Percentiles rank a stretch among this genome's conserved stretches.
Evolutionary conservation across 2,797 vertebrate species (phyloP).

Genomic region (Borostomias antarcticus): DNA sequence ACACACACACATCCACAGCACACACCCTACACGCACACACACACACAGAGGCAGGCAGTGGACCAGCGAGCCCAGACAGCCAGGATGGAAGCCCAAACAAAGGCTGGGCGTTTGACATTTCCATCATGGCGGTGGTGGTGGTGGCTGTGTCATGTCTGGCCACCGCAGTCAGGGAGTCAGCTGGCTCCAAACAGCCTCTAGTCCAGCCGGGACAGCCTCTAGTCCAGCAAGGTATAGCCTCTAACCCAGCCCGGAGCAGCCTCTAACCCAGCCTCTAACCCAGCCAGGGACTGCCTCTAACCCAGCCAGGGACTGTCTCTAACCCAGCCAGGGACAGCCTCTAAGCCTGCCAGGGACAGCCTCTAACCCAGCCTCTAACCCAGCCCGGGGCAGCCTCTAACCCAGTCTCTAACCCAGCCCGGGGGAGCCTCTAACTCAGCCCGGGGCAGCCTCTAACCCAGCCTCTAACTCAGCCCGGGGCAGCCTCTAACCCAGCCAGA

Average conservation of each 20-base stretch:
- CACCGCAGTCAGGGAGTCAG: constrained; percentile 42
- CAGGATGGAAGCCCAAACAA: constrained; percentile 35
- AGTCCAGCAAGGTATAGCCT: too few species aligned
- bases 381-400: too few species aligned
- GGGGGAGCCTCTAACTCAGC: too few species aligned
- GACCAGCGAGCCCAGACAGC: neutral
- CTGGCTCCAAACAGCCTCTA: constrained; percentile 40
- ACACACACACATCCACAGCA: constrained; percentile 11
- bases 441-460: too few species aligned
- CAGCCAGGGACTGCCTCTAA: constrained; percentile 25
- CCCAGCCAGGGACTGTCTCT: constrained; percentile 34
- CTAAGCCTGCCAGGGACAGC: too few species aligned
- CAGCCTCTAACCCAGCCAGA: too few species aligned
- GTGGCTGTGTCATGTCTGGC: constrained; percentile 3
- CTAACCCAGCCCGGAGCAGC: too few species aligned
- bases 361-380: too few species aligned
- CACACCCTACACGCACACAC: constrained; percentile 19
- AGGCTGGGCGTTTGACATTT: constrained; percentile 53
- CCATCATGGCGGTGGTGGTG: constrained; percentile 43
- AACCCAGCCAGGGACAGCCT: too few species aligned
- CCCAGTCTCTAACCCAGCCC: too few species aligned
- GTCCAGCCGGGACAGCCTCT: constrained; percentile 31
- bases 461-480: too few species aligned
- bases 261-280: constrained; percentile 38
- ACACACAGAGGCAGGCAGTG: neutral